phyloP scores from a whole-genome alignment of 2,113 vertebrate genomes.

The Cercopithecus mona region DNA sequence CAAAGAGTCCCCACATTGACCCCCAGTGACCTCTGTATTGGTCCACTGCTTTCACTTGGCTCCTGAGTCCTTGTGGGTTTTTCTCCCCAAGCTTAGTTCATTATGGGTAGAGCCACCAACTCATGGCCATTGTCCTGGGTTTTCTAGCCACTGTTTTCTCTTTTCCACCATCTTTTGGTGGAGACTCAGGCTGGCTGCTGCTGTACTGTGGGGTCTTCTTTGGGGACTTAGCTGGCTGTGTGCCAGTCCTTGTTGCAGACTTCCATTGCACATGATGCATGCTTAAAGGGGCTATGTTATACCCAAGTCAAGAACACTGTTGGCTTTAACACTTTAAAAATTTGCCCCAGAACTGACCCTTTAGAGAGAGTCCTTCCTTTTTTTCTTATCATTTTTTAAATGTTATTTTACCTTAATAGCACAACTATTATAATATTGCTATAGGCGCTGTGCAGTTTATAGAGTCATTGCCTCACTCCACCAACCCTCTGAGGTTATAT shows the following conservation, averaged over 20 bases:
- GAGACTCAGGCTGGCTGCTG: background rate
- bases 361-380: constrained; percentile 8
- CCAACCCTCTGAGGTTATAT: background rate
- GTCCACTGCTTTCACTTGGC: background rate
- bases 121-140: background rate
- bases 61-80: background rate
- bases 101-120: background rate
- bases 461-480: background rate
- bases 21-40: background rate
- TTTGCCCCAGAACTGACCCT: background rate
- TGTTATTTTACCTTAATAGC: background rate
- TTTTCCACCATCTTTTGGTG: background rate
- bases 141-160: background rate
- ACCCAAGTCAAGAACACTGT: background rate
- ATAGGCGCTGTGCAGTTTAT: background rate
- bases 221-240: background rate
- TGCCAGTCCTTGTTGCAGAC: background rate
- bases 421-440: background rate
- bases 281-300: background rate
- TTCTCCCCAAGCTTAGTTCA: background rate
- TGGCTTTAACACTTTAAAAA: constrained; percentile 26
- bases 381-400: background rate
- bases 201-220: background rate
- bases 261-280: background rate
- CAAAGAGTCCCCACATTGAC: background rate